Conservation (phyloP, 2,113 vertebrate species). For the Centrocercus urophasianus region DNA sequence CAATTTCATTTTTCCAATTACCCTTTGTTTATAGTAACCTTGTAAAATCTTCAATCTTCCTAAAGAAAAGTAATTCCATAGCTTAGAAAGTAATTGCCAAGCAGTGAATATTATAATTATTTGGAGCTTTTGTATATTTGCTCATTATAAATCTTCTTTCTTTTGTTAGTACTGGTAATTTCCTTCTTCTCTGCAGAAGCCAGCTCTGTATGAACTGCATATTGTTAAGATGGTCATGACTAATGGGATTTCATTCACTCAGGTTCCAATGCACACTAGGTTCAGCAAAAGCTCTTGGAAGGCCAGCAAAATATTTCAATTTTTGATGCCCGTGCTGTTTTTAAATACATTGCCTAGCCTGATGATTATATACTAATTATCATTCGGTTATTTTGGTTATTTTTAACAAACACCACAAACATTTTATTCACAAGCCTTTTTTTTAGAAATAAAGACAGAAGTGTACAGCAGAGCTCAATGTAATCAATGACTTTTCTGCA, state of each 20-base stretch:
- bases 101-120: conserved; percentile 76
- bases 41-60: conserved; percentile 77
- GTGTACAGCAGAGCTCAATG: conserved; percentile 14
- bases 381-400: conserved; percentile 9
- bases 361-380: conserved; percentile 25
- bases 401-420: conserved; percentile 32
- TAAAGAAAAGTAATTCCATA: conserved; percentile 77
- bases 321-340: conserved; percentile 70
- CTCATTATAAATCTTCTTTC: conserved; percentile 74
- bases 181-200: conserved; percentile 68
- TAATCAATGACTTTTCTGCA: conserved; percentile 52
- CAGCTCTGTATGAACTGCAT: conserved; percentile 73
- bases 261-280: conserved; percentile 81
- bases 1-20: conserved; percentile 78
- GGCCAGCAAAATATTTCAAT: conserved; percentile 43
- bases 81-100: conserved; percentile 72
- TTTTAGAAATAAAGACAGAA: conserved; percentile 17
- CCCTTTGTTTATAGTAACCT: conserved; percentile 75
- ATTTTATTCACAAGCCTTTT: neutral
- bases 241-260: conserved; percentile 70
- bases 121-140: conserved; percentile 77
- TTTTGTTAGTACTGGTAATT: conserved; percentile 74
- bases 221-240: conserved; percentile 73
- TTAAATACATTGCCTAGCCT: conserved; percentile 52
- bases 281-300: conserved; percentile 70